These are phyloP conservation scores for Drosophila falleni DNA, from an alignment of 2,888 invertebrate species.

Conservation along the genomic window DNA sequence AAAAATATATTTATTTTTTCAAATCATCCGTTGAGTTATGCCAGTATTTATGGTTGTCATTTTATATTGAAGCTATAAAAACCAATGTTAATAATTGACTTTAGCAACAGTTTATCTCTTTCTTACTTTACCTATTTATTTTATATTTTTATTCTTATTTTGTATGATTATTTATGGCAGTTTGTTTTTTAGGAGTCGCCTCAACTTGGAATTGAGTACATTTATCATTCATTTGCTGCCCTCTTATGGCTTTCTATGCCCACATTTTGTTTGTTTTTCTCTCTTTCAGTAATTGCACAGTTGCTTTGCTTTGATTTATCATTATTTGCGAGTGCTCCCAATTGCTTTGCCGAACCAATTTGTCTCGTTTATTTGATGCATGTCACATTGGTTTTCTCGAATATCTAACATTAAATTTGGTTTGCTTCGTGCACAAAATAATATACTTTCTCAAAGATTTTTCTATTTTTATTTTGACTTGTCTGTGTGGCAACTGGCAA, in stretches of 20 bases:
- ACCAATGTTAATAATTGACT: slow-evolving; percentile 50
- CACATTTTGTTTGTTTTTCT: slow-evolving; percentile 15
- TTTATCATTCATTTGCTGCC: slow-evolving; percentile 50
- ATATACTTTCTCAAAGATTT: slow-evolving; percentile 33
- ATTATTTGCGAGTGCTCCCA: slow-evolving; percentile 31
- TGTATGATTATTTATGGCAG: slow-evolving; percentile 49
- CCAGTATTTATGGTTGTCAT: slow-evolving; percentile 40
- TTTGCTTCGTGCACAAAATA: slow-evolving; percentile 37
- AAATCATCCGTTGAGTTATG: slow-evolving; percentile 34
- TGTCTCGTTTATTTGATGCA: slow-evolving; percentile 59
- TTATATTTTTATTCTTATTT: slow-evolving; percentile 9
- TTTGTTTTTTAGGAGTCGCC: slow-evolving; percentile 21
- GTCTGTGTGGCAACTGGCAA: slow-evolving; percentile 41
- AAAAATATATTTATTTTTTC: too few relatives aligned
- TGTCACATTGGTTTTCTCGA: slow-evolving; percentile 44
- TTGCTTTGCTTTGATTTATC: slow-evolving; percentile 44
- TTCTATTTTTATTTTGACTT: slow-evolving; percentile 6
- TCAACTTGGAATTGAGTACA: slow-evolving; percentile 32
- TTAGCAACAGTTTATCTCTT: slow-evolving; percentile 20
- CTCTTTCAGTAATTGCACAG: slow-evolving; percentile 33
- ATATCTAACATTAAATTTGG: slow-evolving; percentile 44
- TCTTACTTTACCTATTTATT: not conserved
- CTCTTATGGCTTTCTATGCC: slow-evolving; percentile 1
- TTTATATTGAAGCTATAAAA: slow-evolving; percentile 30
- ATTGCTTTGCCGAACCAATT: slow-evolving; percentile 53